Conservation (phyloP, 2,888 invertebrate genomes). For the Heliconius cydno region DNA sequence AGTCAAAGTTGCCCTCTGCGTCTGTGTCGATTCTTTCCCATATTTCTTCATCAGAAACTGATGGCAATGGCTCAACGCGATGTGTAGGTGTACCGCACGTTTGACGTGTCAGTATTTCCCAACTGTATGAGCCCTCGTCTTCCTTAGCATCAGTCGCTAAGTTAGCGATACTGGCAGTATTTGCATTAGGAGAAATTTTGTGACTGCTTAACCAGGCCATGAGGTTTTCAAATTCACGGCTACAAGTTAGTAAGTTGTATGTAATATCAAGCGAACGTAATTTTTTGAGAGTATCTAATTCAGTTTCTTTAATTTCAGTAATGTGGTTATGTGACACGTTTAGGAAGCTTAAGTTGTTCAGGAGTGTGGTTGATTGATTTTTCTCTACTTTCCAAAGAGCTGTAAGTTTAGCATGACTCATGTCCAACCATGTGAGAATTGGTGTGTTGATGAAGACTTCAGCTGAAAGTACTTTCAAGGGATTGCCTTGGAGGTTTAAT, state of each 20-base stretch:
- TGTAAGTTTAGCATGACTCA: conserved; percentile 87
- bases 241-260: conserved; percentile 87
- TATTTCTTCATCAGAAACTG: conserved; percentile 76
- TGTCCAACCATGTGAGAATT: conserved; percentile 86
- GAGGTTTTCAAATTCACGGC: conserved; percentile 86
- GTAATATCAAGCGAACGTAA: conserved; percentile 85
- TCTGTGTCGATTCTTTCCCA: conserved; percentile 77
- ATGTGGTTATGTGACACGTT: conserved; percentile 85
- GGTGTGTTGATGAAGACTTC: conserved; percentile 86
- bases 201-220: conserved; percentile 85
- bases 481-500: conserved; percentile 89
- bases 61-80: conserved; percentile 65
- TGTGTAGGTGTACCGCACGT: conserved; percentile 70
- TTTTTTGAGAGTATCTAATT: conserved; percentile 83
- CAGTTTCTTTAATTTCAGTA: conserved; percentile 81
- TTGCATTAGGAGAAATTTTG: conserved; percentile 81
- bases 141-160: conserved; percentile 68
- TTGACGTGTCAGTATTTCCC: conserved; percentile 77
- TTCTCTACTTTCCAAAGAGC: conserved; percentile 85
- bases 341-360: conserved; percentile 82
- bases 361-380: conserved; percentile 71
- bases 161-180: conserved; percentile 70
- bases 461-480: conserved; percentile 86
- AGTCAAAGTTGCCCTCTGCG: conserved; percentile 69
- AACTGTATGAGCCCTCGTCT: conserved; percentile 70